phyloP scores from a whole-genome alignment of 2,888 invertebrate species.

The Agonopterix arenella region DNA sequence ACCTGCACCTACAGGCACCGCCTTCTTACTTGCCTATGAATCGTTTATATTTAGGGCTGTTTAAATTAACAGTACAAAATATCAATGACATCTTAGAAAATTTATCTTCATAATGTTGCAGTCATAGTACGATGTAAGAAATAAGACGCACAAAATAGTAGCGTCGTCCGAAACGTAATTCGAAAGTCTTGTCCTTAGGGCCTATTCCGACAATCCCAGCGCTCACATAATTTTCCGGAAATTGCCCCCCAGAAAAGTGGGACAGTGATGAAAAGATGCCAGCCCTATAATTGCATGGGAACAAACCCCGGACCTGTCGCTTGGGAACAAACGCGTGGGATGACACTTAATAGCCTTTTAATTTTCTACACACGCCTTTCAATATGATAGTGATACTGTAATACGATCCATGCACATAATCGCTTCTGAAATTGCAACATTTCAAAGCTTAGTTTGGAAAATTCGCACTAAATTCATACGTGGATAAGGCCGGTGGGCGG shows the following conservation, averaged over 20 bases:
- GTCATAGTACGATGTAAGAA: too few species aligned
- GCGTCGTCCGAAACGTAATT: not conserved
- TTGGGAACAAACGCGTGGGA: slow-evolving; percentile 62
- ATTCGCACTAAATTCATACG: not conserved
- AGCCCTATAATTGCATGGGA: slow-evolving; percentile 6
- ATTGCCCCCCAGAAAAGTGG: not conserved
- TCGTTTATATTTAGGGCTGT: not conserved
- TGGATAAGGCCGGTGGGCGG: not conserved
- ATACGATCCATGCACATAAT: slow-evolving; percentile 30
- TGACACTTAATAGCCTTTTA: slow-evolving; percentile 64
- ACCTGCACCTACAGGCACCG: slow-evolving; percentile 28
- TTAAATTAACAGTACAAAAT: too few species aligned
- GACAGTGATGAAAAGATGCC: not conserved
- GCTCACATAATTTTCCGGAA: slow-evolving; percentile 1
- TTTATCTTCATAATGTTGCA: too few species aligned
- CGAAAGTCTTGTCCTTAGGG: not conserved
- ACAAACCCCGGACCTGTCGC: slow-evolving; percentile 16
- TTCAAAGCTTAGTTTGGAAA: not conserved
- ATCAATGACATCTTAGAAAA: too few species aligned
- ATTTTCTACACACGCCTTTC: slow-evolving; percentile 63
- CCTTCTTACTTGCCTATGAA: not conserved
- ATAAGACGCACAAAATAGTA: too few species aligned
- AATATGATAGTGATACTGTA: slow-evolving; percentile 43
- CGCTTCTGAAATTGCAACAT: slow-evolving; percentile 1
- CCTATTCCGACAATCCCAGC: not conserved